Conservation (phyloP, 23 tunicate species). For the Ciona savignyi region DNA sequence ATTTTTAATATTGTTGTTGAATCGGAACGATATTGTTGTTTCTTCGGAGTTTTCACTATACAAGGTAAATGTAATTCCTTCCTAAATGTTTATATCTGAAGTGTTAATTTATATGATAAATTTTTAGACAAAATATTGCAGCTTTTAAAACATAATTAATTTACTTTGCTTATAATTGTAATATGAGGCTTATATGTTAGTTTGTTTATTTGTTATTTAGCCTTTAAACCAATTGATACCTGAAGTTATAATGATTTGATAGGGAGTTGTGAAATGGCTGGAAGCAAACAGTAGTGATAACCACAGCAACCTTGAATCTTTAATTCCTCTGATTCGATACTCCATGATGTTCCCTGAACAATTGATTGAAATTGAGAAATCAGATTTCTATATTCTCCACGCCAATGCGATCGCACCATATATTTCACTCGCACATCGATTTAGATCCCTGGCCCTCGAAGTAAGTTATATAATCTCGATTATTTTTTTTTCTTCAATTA, state of each 20-base stretch:
- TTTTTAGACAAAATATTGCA: too few species aligned
- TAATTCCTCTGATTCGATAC: conserved; percentile 58
- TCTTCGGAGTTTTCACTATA: conserved; percentile 45
- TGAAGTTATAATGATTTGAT: too few species aligned
- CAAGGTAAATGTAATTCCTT: conserved; percentile 9
- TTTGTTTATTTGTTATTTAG: too few species aligned
- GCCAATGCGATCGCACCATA: conserved; percentile 25
- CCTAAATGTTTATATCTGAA: too few species aligned
- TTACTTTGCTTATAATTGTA: too few species aligned
- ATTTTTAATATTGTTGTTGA: conserved; percentile 33
- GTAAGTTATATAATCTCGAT: conserved; percentile 8
- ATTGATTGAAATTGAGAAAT: conserved; percentile 54
- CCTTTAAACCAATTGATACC: too few species aligned
- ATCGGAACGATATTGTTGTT: conserved; percentile 74
- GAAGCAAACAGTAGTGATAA: conserved; percentile 7
- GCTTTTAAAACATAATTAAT: too few species aligned
- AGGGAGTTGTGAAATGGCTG: conserved; percentile 63
- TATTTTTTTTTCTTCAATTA: too few species aligned
- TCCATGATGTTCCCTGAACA: conserved; percentile 89
- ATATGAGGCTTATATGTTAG: too few species aligned
- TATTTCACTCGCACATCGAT: conserved; percentile 60
- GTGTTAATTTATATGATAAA: too few species aligned
- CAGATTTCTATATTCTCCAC: conserved; percentile 41
- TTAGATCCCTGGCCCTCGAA: conserved; percentile 61
- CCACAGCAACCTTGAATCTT: conserved; percentile 10